phyloP scores from a whole-genome alignment of 2,113 vertebrate species.

The Sinocyclocheilus rhinocerous region DNA sequence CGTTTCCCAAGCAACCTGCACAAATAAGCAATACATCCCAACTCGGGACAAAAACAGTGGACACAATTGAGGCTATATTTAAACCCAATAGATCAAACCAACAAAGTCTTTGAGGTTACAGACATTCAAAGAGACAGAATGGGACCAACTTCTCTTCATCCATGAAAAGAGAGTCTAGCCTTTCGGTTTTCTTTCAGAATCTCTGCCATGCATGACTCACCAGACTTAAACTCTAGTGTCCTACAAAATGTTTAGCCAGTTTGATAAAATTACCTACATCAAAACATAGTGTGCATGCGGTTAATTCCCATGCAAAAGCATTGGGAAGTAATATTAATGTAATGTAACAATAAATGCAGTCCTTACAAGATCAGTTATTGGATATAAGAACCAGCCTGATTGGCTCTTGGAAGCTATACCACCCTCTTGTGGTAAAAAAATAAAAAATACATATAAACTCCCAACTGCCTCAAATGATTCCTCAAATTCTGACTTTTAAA shows the following conservation, averaged over 20 bases:
- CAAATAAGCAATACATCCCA: slow-evolving; percentile 35
- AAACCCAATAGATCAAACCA: slow-evolving; percentile 25
- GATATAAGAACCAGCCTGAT: no score
- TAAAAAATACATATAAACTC: not conserved
- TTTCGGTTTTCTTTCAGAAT: not conserved
- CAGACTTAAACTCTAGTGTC: not conserved
- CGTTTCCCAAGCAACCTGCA: slow-evolving; percentile 37
- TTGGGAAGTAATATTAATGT: not conserved
- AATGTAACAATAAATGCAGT: not conserved
- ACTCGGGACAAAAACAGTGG: slow-evolving; percentile 36
- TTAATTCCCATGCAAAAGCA: not conserved
- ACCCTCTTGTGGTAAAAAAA: slow-evolving; percentile 29
- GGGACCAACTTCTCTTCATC: not conserved
- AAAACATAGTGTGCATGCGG: not conserved
- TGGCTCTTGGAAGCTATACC: slow-evolving; percentile 21
- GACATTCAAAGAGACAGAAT: not conserved
- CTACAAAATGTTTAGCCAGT: not conserved
- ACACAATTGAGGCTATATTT: slow-evolving; percentile 41
- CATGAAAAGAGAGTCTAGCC: not conserved
- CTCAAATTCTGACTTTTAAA: not conserved
- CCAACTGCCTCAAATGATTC: not conserved
- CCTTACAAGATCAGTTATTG: not conserved
- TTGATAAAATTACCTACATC: not conserved
- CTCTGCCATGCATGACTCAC: not conserved
- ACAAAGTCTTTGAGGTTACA: slow-evolving; percentile 30